These are phyloP conservation scores for Abrostola tripartita DNA, from an alignment of 2,888 invertebrate genomes.

Conservation along the genomic window DNA sequence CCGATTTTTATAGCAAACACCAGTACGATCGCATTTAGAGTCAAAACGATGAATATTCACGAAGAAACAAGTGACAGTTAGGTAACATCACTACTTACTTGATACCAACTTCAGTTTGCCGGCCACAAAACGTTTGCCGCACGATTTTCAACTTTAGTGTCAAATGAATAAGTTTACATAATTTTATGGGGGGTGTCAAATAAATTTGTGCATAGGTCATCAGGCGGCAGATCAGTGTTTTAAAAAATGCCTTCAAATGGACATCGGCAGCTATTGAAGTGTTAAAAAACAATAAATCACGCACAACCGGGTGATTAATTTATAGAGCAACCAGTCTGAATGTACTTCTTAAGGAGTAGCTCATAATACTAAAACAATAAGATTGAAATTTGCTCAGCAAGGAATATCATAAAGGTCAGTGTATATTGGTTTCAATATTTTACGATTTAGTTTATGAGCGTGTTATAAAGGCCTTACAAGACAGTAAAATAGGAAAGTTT, in stretches of 20 bases:
- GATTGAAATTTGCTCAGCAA: conserved; percentile 47
- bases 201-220: conserved; percentile 34
- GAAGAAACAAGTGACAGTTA: conserved; percentile 53
- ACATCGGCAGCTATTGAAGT: conserved; percentile 73
- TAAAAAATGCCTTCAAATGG: conserved; percentile 62
- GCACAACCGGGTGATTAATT: conserved; percentile 70
- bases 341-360: conserved; percentile 22
- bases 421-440: conserved; percentile 60
- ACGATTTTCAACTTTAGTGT: conserved; percentile 23
- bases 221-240: conserved; percentile 46
- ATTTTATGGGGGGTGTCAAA: not conserved
- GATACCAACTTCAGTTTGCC: conserved; percentile 40
- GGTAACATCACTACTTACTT: conserved; percentile 47
- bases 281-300: conserved; percentile 76
- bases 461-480: conserved; percentile 66
- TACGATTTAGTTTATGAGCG: conserved; percentile 70
- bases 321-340: conserved; percentile 61
- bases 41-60: conserved; percentile 56
- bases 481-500: conserved; percentile 78
- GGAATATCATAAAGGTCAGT: conserved; percentile 31
- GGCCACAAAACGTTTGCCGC: not conserved
- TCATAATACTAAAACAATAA: conserved; percentile 48
- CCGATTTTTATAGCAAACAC: conserved; percentile 45
- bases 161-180: not conserved
- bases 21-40: conserved; percentile 41